Evolutionary conservation across 2,113 vertebrate species (phyloP).

Genomic region (Callaeas wilsoni): DNA sequence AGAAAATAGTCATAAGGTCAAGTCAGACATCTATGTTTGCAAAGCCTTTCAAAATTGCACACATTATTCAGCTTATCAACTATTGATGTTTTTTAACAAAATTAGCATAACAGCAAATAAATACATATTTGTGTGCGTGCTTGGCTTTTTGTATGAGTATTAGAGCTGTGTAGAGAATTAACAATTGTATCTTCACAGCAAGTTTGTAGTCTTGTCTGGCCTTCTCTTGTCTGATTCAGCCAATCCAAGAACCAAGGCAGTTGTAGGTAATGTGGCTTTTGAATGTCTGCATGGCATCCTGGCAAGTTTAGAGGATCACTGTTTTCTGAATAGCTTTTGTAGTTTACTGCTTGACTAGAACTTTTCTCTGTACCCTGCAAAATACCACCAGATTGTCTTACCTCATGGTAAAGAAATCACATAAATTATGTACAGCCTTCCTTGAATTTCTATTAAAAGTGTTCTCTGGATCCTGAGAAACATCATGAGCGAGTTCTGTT

Average conservation of each 20-base stretch:
- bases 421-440: background rate
- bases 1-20: slow-evolving; percentile 35
- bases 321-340: background rate
- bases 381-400: background rate
- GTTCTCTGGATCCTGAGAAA: background rate
- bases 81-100: background rate
- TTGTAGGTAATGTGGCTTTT: background rate
- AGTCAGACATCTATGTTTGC: slow-evolving; percentile 29
- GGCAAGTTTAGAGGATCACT: background rate
- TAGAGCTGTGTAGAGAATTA: background rate
- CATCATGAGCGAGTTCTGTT: accelerated
- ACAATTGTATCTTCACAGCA: background rate
- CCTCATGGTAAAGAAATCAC: background rate
- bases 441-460: background rate
- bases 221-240: background rate
- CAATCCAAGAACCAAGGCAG: background rate
- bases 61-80: background rate
- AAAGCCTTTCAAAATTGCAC: slow-evolving; percentile 24
- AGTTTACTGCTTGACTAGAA: background rate
- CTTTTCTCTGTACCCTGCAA: background rate
- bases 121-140: background rate
- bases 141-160: background rate
- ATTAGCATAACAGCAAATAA: background rate
- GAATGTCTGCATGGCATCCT: background rate
- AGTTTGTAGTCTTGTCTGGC: background rate